Conservation (phyloP, 2,888 invertebrate genomes). For the Beris morrisii region DNA sequence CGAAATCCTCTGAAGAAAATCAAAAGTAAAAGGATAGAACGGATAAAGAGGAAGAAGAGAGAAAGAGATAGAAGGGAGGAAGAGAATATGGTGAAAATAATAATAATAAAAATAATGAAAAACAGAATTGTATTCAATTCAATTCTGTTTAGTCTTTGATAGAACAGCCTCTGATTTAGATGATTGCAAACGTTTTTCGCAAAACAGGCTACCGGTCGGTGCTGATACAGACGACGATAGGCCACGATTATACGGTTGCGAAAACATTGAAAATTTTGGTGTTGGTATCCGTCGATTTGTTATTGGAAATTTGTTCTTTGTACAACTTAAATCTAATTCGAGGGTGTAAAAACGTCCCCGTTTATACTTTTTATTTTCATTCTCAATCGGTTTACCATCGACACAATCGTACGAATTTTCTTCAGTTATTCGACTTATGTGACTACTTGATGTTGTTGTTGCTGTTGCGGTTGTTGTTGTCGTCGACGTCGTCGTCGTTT, state of each 20-base stretch:
- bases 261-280: conserved; percentile 18
- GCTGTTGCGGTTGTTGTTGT: background rate
- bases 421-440: conserved; percentile 38
- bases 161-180: conserved; percentile 53
- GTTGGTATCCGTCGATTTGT: conserved; percentile 49
- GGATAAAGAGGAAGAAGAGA: too few species aligned
- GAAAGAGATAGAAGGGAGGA: too few species aligned
- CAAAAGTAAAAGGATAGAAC: conserved; percentile 9
- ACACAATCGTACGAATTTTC: conserved; percentile 34
- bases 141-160: conserved; percentile 40
- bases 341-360: conserved; percentile 54
- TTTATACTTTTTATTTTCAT: conserved; percentile 50
- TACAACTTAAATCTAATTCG: conserved; percentile 60
- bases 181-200: conserved; percentile 54
- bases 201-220: conserved; percentile 53
- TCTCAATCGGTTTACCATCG: conserved; percentile 42
- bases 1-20: conserved; percentile 8
- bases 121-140: conserved; percentile 16
- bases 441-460: background rate
- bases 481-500: background rate
- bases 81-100: conserved; percentile 7
- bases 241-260: conserved; percentile 46
- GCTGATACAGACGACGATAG: conserved; percentile 51
- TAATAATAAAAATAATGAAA: conserved; percentile 15
- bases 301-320: conserved; percentile 64